Base-by-base conservation (phyloP, 2,888 invertebrate species). In the Brenthis hecate region DNA sequence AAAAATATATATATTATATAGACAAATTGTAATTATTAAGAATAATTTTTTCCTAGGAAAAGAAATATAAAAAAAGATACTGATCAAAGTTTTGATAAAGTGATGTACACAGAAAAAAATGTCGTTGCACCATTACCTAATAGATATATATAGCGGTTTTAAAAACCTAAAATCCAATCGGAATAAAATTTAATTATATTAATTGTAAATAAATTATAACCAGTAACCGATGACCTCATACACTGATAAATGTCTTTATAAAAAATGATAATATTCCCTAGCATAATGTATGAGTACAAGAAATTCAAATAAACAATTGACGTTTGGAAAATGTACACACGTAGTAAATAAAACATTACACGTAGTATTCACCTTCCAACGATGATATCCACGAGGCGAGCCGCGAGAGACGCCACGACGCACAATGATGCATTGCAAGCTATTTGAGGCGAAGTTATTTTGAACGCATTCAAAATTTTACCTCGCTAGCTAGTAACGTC, bases 401-500 rank as follows among this genome's bases (percentile, higher is more conserved):
- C 36, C 32, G 16, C 51, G 61, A 14, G 36, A 28, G 36, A 11
- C 36, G 36, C 36, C 36, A 11, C 48, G 19, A 11, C 80, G 80
- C 80, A 78, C 78, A 81, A 81, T 74, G 75, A 73, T 73, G 79
- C 78, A 81, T 80, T 80, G 81, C 76, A 76, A 79, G 80, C 78
- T 81, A 80, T 77, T 77, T 75, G 76, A 78, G 80, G 80, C 78
- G 72, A 78, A 80, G 73, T 80, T 77, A 80, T 76, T 77, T 77
- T 73, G 73, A 77, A 74, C 73, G 74, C 75, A 70, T 73, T 74
- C 70, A 75, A 73, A 19, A 75, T 73, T 69, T 69, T 74, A 74
- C 53, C 80, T 84, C 87, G 84, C 87, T 76, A 72, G 81, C 86
- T 85, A 87, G 85, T 86, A 85, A 84, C 82, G 81, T 78, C 81